Evolutionary conservation across 2,113 vertebrate species (phyloP).

Genomic region (Carettochelys insculpta): DNA sequence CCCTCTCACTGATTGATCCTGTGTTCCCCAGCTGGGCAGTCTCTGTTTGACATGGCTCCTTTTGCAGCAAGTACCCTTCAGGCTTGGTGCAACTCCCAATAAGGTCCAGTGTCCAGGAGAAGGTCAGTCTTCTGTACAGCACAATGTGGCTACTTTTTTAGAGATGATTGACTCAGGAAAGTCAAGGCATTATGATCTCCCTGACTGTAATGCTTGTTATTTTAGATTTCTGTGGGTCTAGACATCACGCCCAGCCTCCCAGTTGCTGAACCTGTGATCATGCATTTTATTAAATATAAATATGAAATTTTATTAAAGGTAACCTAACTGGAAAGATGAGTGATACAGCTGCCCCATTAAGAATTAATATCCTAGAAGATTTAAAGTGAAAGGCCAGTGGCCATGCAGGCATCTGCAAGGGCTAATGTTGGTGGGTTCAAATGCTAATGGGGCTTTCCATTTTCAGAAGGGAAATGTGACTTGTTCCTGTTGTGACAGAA

Average conservation of each 20-base stretch:
- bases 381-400: background rate
- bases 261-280: background rate
- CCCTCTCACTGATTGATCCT: background rate
- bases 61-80: background rate
- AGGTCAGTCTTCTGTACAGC: background rate
- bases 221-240: background rate
- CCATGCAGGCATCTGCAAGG: background rate
- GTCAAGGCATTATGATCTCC: background rate
- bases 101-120: background rate
- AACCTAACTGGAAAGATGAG: background rate
- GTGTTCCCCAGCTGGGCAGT: background rate
- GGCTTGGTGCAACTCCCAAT: background rate
- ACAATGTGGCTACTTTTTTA: rapidly evolving
- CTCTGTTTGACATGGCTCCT: background rate
- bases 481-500: background rate
- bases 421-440: rapidly evolving
- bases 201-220: background rate
- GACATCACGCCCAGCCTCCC: rapidly evolving
- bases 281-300: no score
- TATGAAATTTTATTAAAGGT: background rate
- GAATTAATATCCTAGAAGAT: rapidly evolving
- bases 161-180: rapidly evolving
- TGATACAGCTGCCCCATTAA: background rate
- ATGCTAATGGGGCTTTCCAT: background rate
- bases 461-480: rapidly evolving